Base-by-base conservation (phyloP, 2,113 vertebrate genomes). In the Poecile atricapillus region DNA sequence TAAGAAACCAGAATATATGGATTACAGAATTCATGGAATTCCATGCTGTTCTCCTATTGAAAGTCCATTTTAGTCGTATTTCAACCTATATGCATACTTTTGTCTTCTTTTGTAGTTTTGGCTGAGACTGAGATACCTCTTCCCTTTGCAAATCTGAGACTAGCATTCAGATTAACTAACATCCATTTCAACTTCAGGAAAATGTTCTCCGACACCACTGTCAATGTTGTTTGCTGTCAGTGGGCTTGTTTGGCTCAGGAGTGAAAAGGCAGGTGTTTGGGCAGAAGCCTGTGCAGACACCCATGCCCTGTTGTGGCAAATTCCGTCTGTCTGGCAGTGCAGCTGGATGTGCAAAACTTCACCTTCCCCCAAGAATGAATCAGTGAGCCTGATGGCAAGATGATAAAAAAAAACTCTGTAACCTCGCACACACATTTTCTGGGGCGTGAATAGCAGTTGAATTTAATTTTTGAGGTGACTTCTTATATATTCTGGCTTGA, bases 391-490 rank as follows among this genome's bases (percentile, higher is more conserved):
- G 64, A 78, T 64, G 52, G 64, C 0, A 2, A 12, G 8, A 12
- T 35, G 64, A 70, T 65, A 87, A 89, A 89, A 89, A 89, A 87
- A 82, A 63, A 3, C 7, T 15, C 18, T 46, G 39, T 59, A 90
- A 92, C 63, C 11, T 76, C 77, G 47, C 19, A 68, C 30, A 59
- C 2, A 2, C 9, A 11, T 71, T 55, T 92, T 75, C 23, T 70
- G 21, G 27, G 24, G 27, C 0, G 0, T 23, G 50, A 27, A 33
- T 31, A 73, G 22, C 15, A 53, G 46, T 11, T 49, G 7, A 67
- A 15, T 70, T 90, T 63, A 46, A 53, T 81, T 86, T 89, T 41
- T 52, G 24, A 75, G 41, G 24, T 22, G 83, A 39, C 13, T 69
- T 43, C 52, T n/a, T 41, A 43, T 20, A 69, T 21, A 65, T 31